Base-by-base conservation (phyloP, 2,888 invertebrate genomes). In the Resseliella maxima region DNA sequence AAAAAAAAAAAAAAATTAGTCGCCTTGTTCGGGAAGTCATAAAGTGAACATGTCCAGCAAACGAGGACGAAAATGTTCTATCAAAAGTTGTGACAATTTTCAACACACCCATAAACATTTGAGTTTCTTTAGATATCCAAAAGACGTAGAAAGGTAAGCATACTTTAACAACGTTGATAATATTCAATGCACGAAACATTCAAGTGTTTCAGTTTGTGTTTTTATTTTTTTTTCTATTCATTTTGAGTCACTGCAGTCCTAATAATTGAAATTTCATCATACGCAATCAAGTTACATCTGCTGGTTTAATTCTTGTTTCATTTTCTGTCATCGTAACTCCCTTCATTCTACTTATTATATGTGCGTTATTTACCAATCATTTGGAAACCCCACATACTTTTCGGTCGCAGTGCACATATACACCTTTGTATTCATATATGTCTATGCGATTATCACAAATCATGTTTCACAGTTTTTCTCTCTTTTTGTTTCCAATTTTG, bases 111-210 rank as follows among this genome's bases (percentile, higher is more conserved):
- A 86, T 21, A 86, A 86, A 85, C 54, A 85, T 86, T 86, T 86
- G 46, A 86, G 86, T 86, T 86, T 86, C 38, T 86, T 86, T 86
- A 85, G 86, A 24, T 86, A 85, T 85, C 86, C 86, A 35, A 86
- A 86, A 59, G 86, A 86, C 36, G 31, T 46, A 46, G 85, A 85
- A 46, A 54, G 86, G 86, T 86, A 41, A 85, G 59, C 35, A 38
- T 1, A 24, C 24, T n/a, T n/a, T n/a, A n/a, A n/a, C n/a, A n/a
- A n/a, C n/a, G n/a, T n/a, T n/a, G n/a, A n/a, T n/a, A n/a, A n/a
- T n/a, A n/a, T n/a, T n/a, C n/a, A n/a, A n/a, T n/a, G 18, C 6
- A 18, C 1, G 36, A 81, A 36, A 81, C 10, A n/a, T 41, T 2
- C 5, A 38, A 85, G 27, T 85, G 85, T 27, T 85, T 85, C 46